phyloP scores from a whole-genome alignment of 2,113 vertebrate species.

The Podarcis cretensis region DNA sequence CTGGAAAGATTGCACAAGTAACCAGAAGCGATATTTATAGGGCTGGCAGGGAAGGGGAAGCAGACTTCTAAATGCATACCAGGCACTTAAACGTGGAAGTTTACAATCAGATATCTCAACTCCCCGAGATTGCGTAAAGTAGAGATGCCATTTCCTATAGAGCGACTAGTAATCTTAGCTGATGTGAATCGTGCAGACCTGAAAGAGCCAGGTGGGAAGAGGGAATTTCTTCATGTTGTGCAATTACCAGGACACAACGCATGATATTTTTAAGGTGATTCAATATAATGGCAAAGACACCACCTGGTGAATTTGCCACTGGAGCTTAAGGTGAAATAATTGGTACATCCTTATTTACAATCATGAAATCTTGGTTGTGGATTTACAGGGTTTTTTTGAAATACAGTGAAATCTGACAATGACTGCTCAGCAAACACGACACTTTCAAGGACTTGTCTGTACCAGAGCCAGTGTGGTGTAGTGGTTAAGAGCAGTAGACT shows the following conservation, averaged over 20 bases:
- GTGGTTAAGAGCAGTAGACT: too few species aligned
- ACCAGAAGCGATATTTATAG: not conserved
- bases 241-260: not conserved
- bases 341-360: not conserved
- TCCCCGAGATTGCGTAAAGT: not conserved
- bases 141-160: not conserved
- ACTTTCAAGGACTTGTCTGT: not conserved
- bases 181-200: not conserved
- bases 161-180: not conserved
- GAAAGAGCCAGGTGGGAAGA: not conserved
- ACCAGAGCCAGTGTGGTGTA: not conserved
- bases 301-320: not conserved
- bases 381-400: not conserved
- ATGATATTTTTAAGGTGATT: not conserved
- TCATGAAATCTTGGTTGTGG: not conserved
- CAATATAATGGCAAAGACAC: not conserved
- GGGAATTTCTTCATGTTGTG: slow-evolving; percentile 3
- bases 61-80: not conserved
- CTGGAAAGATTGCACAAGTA: not conserved
- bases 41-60: not conserved
- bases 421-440: not conserved
- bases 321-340: not conserved
- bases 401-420: not conserved
- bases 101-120: not conserved
- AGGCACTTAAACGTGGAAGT: slow-evolving; percentile 10